Conservation (phyloP, 2,797 vertebrate genomes). For the Uromys caudimaculatus region DNA sequence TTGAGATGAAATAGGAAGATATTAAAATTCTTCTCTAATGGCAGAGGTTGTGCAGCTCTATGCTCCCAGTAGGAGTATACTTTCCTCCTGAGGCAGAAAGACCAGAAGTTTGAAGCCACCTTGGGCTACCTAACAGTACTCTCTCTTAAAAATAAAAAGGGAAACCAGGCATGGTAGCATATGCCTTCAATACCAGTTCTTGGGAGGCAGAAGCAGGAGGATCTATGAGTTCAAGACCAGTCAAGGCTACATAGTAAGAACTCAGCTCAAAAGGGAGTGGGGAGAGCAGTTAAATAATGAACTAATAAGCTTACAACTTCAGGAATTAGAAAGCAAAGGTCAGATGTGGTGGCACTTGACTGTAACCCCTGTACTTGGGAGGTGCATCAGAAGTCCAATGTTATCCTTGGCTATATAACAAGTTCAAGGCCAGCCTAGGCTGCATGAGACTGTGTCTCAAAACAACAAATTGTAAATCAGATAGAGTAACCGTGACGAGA, state of each 20-base stretch:
- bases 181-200: background rate
- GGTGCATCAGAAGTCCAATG: background rate
- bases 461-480: background rate
- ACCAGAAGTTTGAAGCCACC: background rate
- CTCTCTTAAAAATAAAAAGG: background rate
- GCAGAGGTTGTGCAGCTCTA: background rate
- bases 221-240: background rate
- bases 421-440: background rate
- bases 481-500: background rate
- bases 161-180: background rate
- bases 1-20: background rate
- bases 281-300: no score
- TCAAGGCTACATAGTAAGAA: background rate
- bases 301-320: background rate
- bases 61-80: background rate
- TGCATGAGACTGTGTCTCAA: background rate
- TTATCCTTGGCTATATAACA: background rate
- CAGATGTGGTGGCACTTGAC: background rate
- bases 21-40: background rate
- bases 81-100: background rate
- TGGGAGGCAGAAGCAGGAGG: background rate
- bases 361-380: background rate
- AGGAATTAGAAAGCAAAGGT: background rate
- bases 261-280: background rate
- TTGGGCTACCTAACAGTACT: background rate